Evolutionary conservation across 2,888 invertebrate species (phyloP), one percentile per base, ranked within the genome.

Genomic region (Gymnosoma rotundatum): DNA sequence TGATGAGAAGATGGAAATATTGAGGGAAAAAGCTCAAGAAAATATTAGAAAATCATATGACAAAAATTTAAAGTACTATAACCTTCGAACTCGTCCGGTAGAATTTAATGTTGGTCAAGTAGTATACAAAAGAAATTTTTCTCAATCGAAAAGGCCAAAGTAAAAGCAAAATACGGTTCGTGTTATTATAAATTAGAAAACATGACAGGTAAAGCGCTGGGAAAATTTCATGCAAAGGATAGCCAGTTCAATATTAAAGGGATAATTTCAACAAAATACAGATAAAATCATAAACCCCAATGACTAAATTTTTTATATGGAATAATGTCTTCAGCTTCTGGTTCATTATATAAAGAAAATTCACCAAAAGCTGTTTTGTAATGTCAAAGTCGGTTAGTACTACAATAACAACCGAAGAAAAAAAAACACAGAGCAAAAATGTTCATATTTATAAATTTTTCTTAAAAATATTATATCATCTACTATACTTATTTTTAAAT

Each of bases 331-430:
- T 67, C 67, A 54, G 52, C 52, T n/a, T 67, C 6, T 67, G 67
- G 14, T 18, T 67, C 52, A 16, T 36, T 54, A 36, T 36, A 38
- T 14, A 18, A 25, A 25, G 25, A 36, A 14, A 36, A 52, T 52
- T 52, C 36, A n/a, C 12, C 50, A 67, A 54, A 67, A 36, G 14
- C 54, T 67, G 67, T 67, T 50, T 67, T 67, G 67, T 67, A 67
- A 54, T 61, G 14, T 21, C 14, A 21, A 2, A 25, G 4, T 25
- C 1, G 25, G 2, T 25, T 2, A 25, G 4, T 4, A 25, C 4
- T 25, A 2, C 4, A 2, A 4, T 25, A 2, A 25, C 25, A 25
- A 25, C 25, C n/a, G n/a, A n/a, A n/a, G n/a, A n/a, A n/a, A n/a
- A n/a, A n/a, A n/a, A n/a, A n/a, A n/a, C n/a, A n/a, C n/a, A n/a